Evolutionary conservation across 2,888 invertebrate species (phyloP).

Genomic region (Eledone cirrhosa): DNA sequence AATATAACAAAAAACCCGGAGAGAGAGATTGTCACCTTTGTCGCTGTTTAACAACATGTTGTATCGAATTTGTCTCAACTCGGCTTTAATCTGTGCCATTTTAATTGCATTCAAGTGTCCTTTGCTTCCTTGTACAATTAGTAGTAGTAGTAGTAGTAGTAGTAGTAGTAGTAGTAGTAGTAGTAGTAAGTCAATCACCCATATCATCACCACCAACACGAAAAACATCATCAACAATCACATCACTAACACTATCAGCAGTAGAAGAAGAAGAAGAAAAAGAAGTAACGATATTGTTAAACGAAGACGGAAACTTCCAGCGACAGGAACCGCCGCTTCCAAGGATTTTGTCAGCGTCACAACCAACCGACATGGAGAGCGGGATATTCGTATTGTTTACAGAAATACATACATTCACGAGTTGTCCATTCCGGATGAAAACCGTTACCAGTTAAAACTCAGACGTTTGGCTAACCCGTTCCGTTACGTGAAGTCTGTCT

Average conservation of each 20-base stretch:
- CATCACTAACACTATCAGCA: too few relatives aligned
- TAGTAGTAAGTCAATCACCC: too few relatives aligned
- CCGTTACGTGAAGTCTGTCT: constrained; percentile 46
- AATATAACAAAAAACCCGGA: background rate
- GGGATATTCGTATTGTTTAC: constrained; percentile 46
- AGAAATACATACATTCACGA: constrained; percentile 45
- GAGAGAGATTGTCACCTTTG: too few relatives aligned
- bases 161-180: too few relatives aligned
- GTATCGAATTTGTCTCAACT: background rate
- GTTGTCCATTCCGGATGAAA: constrained; percentile 36
- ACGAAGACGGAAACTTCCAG: background rate
- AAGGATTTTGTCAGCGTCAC: constrained; percentile 42
- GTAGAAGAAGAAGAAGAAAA: too few relatives aligned
- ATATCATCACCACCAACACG: too few relatives aligned
- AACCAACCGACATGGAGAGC: constrained; percentile 37
- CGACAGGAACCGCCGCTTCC: background rate
- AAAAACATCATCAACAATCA: too few relatives aligned
- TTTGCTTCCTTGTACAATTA: background rate
- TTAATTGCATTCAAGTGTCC: constrained; percentile 8
- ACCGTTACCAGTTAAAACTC: constrained; percentile 40
- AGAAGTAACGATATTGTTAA: too few relatives aligned
- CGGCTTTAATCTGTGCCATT: background rate
- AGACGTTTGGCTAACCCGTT: constrained; percentile 48
- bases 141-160: too few relatives aligned
- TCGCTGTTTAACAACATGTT: background rate